These are phyloP conservation scores for Nicator chloris DNA, from an alignment of 2,113 vertebrate species.

Conservation along the genomic window DNA sequence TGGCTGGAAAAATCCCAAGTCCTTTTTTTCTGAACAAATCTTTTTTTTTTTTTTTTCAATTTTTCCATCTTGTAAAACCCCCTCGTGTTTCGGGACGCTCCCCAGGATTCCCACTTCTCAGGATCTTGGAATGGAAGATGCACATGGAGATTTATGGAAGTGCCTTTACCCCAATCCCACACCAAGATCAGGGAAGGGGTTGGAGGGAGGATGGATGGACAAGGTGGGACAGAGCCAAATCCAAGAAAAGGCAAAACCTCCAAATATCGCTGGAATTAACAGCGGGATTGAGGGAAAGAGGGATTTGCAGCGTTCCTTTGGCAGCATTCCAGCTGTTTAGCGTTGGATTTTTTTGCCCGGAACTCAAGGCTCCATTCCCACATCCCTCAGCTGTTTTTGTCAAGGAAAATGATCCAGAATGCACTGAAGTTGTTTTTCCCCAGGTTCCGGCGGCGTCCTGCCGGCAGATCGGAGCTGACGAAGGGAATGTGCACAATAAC, in stretches of 20 bases:
- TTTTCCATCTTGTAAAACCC: background rate
- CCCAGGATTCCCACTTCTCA: background rate
- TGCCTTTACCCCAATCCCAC: background rate
- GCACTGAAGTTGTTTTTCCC: background rate
- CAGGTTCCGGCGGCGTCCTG: background rate
- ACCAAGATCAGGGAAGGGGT: accelerated
- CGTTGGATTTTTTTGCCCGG: background rate
- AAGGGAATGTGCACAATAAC: background rate
- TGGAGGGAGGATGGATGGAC: background rate
- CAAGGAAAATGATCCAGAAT: background rate
- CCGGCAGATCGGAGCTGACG: background rate
- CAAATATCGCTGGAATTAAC: accelerated
- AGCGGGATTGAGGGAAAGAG: background rate
- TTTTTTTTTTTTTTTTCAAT: background rate
- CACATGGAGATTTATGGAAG: background rate
- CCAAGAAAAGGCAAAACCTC: background rate
- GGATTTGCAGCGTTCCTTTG: background rate
- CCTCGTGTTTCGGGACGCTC: background rate
- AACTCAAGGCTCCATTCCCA: background rate
- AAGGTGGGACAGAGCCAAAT: background rate
- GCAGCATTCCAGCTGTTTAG: background rate
- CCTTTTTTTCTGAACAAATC: background rate
- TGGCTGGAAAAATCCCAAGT: background rate
- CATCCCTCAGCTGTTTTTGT: background rate
- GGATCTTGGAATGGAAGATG: background rate